Percentiles rank a stretch among this genome's conserved stretches.
Conservation (phyloP, 2,888 invertebrate species). For the Pelosia muscerda region DNA sequence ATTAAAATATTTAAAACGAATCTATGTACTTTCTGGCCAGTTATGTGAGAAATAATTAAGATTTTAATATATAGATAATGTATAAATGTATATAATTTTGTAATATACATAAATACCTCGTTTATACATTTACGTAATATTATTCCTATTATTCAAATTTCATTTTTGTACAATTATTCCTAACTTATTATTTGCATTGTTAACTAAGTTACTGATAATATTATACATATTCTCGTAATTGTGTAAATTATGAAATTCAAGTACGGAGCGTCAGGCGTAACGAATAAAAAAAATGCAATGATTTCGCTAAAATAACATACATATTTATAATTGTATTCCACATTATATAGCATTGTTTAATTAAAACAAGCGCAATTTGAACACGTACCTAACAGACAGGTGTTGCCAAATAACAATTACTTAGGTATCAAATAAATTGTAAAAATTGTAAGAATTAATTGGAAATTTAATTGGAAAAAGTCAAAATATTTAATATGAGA, state of each 20-base stretch:
- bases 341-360: not conserved
- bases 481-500: no score
- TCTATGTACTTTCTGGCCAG: not conserved
- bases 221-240: not conserved
- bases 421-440: no score
- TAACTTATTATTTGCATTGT: not conserved
- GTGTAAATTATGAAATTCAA: not conserved
- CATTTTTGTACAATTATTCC: not conserved
- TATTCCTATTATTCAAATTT: not conserved
- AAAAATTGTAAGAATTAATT: no score
- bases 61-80: no score
- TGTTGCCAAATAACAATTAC: not conserved
- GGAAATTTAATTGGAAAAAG: no score
- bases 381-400: not conserved
- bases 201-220: not conserved
- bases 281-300: not conserved
- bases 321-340: not conserved
- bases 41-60: not conserved
- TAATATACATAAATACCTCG: not conserved
- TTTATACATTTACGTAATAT: not conserved
- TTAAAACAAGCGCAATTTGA: not conserved
- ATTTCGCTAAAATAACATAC: not conserved
- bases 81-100: not conserved
- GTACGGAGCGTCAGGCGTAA: not conserved
- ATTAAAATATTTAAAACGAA: no score